Conservation (phyloP, 2,888 invertebrate genomes). For the Lithosia quadra region DNA sequence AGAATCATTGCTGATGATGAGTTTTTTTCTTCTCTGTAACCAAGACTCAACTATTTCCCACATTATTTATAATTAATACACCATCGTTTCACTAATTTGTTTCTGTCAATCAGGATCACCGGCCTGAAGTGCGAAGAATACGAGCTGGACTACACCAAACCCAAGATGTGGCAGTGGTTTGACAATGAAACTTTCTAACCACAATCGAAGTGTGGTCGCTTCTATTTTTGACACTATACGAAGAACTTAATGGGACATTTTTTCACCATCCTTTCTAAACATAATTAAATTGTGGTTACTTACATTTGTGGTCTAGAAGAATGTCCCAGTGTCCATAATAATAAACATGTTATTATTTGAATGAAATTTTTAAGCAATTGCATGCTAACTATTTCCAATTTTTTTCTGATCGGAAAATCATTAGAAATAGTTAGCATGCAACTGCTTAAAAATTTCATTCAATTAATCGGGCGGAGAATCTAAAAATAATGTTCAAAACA, state of each 20-base stretch:
- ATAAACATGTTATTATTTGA: no score
- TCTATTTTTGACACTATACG: neutral
- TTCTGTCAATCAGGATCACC: conserved; percentile 71
- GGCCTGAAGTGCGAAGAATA: conserved; percentile 86
- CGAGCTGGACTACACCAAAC: conserved; percentile 79
- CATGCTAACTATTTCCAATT: no score
- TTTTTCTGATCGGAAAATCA: no score
- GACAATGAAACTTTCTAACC: conserved; percentile 85
- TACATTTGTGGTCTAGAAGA: neutral
- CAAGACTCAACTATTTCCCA: neutral
- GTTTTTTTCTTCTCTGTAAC: neutral
- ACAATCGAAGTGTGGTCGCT: neutral
- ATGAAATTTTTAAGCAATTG: no score
- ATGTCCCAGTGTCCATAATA: neutral
- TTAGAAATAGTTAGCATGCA: no score
- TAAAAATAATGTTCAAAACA: no score
- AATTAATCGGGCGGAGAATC: no score
- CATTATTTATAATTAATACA: neutral
- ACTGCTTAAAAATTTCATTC: no score
- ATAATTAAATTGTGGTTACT: neutral
- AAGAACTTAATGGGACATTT: neutral
- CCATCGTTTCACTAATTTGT: neutral
- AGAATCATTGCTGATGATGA: neutral
- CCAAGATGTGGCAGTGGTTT: conserved; percentile 88
- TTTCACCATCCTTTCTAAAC: conserved; percentile 57